Conservation (phyloP, 2,888 invertebrate species). For the Cyrtodaria siliqua region DNA sequence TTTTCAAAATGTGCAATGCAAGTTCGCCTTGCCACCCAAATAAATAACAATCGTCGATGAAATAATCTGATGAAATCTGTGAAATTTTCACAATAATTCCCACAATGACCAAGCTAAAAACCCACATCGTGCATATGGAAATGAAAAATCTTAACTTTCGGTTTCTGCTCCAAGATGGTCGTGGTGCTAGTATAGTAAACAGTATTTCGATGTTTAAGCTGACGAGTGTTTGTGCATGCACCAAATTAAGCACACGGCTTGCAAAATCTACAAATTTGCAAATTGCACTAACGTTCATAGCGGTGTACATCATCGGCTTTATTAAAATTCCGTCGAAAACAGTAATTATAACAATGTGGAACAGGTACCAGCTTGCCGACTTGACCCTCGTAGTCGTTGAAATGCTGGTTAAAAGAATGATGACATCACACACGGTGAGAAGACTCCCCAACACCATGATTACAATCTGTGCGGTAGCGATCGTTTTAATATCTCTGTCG, state of each 20-base stretch:
- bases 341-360: slow-evolving; percentile 3
- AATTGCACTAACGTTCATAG: background rate
- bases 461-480: too few relatives aligned
- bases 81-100: background rate
- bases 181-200: slow-evolving; percentile 3
- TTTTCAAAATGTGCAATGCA: slow-evolving; percentile 9
- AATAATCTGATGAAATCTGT: too few relatives aligned
- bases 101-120: slow-evolving; percentile 6
- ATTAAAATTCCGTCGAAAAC: background rate
- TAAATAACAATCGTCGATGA: background rate
- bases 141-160: slow-evolving; percentile 8
- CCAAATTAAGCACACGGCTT: background rate
- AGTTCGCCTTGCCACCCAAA: background rate
- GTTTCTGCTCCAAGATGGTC: slow-evolving; percentile 4
- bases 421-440: background rate
- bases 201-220: slow-evolving; percentile 18
- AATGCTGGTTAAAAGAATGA: slow-evolving; percentile 5
- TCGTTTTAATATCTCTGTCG: too few relatives aligned
- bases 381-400: background rate
- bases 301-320: background rate
- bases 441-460: slow-evolving; percentile 8
- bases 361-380: slow-evolving; percentile 24
- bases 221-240: background rate
- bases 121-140: slow-evolving; percentile 5
- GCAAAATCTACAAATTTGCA: slow-evolving; percentile 9